These are phyloP conservation scores for Gopherus evgoodei DNA, from an alignment of 2,113 vertebrate species.

Conservation along the genomic window DNA sequence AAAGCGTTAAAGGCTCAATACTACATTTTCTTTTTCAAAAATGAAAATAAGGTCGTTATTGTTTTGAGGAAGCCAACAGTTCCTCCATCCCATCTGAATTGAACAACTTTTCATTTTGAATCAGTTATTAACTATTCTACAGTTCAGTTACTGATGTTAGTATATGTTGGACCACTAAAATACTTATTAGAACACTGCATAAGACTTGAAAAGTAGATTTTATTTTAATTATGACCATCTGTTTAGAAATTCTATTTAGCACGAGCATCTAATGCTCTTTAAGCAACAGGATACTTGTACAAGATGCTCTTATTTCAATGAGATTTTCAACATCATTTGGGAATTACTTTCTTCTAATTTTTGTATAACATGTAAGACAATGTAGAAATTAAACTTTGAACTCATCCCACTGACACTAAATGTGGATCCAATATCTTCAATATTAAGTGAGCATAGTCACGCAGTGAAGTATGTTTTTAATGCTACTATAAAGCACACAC, in stretches of 20 bases:
- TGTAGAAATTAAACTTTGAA: conserved; percentile 7
- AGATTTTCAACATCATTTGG: conserved; percentile 41
- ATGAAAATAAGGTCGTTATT: not conserved
- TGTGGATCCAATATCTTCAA: conserved; percentile 22
- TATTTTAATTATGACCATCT: conserved; percentile 70
- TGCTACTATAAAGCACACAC: not conserved
- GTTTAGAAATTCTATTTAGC: conserved; percentile 65
- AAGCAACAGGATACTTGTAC: conserved; percentile 56
- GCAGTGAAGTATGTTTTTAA: not conserved
- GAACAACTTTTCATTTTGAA: not conserved
- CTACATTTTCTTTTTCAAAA: not conserved
- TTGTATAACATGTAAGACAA: not conserved
- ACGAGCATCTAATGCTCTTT: conserved; percentile 48
- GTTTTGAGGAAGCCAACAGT: not conserved
- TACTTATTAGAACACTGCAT: conserved; percentile 62
- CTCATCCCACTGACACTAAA: conserved; percentile 16
- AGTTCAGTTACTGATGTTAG: conserved; percentile 46
- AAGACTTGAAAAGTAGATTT: conserved; percentile 56
- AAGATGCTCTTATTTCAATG: conserved; percentile 48
- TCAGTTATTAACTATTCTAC: not conserved
- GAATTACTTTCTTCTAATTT: not conserved
- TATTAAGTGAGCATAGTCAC: not conserved
- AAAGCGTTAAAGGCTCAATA: not conserved
- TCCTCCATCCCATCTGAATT: not conserved
- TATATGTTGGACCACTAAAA: conserved; percentile 46